phyloP scores from a whole-genome alignment of 1,140 invertebrate genomes.

The Drosophila tropicalis region DNA sequence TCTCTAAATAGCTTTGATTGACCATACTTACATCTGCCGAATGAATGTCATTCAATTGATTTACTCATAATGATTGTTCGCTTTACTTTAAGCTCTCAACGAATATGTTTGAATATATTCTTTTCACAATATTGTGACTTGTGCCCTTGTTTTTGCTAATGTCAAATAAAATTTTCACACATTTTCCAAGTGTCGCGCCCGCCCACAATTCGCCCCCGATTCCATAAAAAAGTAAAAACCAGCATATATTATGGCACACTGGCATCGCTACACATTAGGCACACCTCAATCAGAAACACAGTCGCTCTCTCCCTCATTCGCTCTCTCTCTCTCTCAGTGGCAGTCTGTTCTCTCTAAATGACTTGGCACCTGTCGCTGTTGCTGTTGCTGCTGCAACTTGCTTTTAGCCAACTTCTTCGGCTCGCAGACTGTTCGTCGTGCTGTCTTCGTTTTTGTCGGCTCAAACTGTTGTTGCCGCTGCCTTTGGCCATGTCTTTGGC shows the following conservation, averaged over 20 bases:
- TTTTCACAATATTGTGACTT: conserved; percentile 3
- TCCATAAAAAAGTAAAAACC: conserved; percentile 25
- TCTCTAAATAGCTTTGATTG: too few species aligned
- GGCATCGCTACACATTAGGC: conserved; percentile 34
- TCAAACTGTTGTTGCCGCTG: conserved; percentile 34
- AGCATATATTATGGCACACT: conserved; percentile 26
- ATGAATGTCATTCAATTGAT: too few species aligned
- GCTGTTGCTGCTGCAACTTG: conserved; percentile 14
- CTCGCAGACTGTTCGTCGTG: conserved; percentile 23
- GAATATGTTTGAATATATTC: too few species aligned
- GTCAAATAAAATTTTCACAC: conserved; percentile 26
- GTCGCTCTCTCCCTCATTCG: conserved; percentile 2
- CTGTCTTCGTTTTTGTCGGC: conserved; percentile 18
- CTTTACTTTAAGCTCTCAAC: too few species aligned
- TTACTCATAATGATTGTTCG: too few species aligned
- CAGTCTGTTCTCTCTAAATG: conserved; percentile 27
- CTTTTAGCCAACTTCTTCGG: conserved; percentile 68
- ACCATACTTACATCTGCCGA: too few species aligned
- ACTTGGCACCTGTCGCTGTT: conserved; percentile 65
- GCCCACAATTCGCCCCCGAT: conserved; percentile 48
- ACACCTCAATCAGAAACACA: conserved; percentile 12
- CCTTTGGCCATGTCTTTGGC: conserved; percentile 62
- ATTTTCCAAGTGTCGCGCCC: conserved; percentile 6
- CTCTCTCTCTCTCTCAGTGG: conserved; percentile 18
- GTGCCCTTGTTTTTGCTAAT: conserved; percentile 6